Base-by-base conservation (phyloP, 2,113 vertebrate genomes). In the Sakesphorus luctuosus region DNA sequence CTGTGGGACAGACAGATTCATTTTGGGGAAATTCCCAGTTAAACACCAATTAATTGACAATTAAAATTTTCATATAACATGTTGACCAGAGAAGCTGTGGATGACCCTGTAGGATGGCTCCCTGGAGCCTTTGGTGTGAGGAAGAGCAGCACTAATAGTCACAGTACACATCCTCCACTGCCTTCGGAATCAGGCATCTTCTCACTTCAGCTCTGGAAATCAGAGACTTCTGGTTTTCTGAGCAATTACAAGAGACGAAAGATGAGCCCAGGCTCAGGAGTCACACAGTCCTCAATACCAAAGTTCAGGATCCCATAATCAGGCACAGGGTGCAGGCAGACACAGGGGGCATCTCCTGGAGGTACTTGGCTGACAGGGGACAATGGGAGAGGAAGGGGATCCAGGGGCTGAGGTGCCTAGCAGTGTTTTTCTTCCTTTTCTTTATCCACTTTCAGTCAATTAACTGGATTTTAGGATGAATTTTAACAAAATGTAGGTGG, bases 151-250 rank as follows among this genome's bases (percentile, higher is more conserved):
- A 0, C 7, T 33, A 47, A 20, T 18, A 43, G 12, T 62, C 33
- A 21, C 24, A 44, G 31, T 0, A 1, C 1, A 0, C 14, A 44
- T 26, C 38, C 28, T 49, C 53, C 24, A 7, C 0, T 0, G 21
- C 33, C 65, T 73, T 6, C 0, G 0, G 10, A 44, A 20, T 10
- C 25, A 26, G 8, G 17, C 18, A 47, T 9, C 6, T 12, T 43
- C 59, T 33, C 8, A 31, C 25, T 73, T 21, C 53, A 62, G 21
- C 47, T 62, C 36, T n/a, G 47, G n/a, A 76, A 19, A 7, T 31
- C 25, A 25, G 44, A 52, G 16, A 75, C 16, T 25, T 71, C 44
- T 15, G 46, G 8, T 35, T 68, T 89, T 65, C 61, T 65, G n/a
- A 18, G 19, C 5, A 6, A 26, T 38, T 68, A 14, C 12, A n/a